These are phyloP conservation scores for Paramacrobiotus metropolitanus DNA, from an alignment of 1,140 invertebrate species.

Conservation along the genomic window DNA sequence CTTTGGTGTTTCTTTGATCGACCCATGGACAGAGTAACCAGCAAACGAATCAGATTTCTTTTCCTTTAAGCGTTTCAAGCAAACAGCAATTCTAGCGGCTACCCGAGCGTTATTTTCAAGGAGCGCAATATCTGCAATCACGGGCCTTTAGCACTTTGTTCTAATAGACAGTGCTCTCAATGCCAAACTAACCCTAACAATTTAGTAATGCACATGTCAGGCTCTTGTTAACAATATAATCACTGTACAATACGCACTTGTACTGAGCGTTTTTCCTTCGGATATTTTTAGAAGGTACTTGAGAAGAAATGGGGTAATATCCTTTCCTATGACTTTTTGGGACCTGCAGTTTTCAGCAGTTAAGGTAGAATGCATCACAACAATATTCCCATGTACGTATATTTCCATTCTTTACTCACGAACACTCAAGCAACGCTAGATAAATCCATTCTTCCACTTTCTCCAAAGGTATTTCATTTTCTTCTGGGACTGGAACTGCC, in stretches of 20 bases:
- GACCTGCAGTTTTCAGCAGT: constrained; percentile 16
- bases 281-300: constrained; percentile 48
- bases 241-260: too few species aligned
- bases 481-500: constrained; percentile 64
- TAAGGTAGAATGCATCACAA: not conserved
- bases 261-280: constrained; percentile 44
- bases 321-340: constrained; percentile 47
- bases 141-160: constrained; percentile 12
- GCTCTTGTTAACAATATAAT: too few species aligned
- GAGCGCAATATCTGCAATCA: constrained; percentile 47
- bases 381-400: too few species aligned
- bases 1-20: too few species aligned
- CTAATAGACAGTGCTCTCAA: too few species aligned
- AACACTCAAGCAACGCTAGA: constrained; percentile 40
- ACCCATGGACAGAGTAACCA: too few species aligned
- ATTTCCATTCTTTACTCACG: constrained; percentile 13
- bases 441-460: constrained; percentile 30
- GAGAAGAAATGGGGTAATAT: constrained; percentile 75
- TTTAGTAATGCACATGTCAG: too few species aligned
- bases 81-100: constrained; percentile 53
- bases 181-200: too few species aligned
- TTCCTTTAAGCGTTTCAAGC: constrained; percentile 23
- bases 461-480: constrained; percentile 18
- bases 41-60: too few species aligned
- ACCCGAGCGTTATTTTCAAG: constrained; percentile 73